These are phyloP conservation scores for Paralvinella palmiformis DNA, from an alignment of 1,140 invertebrate species.

Conservation along the genomic window DNA sequence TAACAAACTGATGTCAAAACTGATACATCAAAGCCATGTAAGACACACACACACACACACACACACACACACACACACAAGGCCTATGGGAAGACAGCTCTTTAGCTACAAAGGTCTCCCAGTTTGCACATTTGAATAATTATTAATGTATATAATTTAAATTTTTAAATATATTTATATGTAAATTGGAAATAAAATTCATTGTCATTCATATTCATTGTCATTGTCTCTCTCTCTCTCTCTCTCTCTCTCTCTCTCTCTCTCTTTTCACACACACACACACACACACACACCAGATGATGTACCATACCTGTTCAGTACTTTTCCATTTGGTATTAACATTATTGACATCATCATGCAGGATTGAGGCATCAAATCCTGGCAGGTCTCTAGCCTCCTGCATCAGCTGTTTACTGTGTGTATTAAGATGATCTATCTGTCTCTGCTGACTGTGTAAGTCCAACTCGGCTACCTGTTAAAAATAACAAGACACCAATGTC, in stretches of 20 bases:
- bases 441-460: conserved; percentile 42
- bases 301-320: conserved; percentile 57
- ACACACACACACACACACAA: neutral
- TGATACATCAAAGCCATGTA: no score
- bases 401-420: conserved; percentile 38
- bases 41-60: no score
- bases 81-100: neutral
- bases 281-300: no score
- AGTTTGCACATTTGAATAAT: no score
- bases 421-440: conserved; percentile 41
- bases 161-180: no score
- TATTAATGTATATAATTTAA: no score
- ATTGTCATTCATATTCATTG: neutral
- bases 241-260: neutral
- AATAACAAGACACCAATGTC: conserved; percentile 31
- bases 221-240: neutral
- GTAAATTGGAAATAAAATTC: no score
- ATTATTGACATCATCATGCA: conserved; percentile 43
- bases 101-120: neutral
- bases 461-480: conserved; percentile 43
- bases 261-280: no score
- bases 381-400: conserved; percentile 57
- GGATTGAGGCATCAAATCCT: conserved; percentile 58
- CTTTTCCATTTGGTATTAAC: conserved; percentile 66
- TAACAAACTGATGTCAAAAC: no score